Base-by-base conservation (phyloP, 2,888 invertebrate species). In the Tenthredo amoena region DNA sequence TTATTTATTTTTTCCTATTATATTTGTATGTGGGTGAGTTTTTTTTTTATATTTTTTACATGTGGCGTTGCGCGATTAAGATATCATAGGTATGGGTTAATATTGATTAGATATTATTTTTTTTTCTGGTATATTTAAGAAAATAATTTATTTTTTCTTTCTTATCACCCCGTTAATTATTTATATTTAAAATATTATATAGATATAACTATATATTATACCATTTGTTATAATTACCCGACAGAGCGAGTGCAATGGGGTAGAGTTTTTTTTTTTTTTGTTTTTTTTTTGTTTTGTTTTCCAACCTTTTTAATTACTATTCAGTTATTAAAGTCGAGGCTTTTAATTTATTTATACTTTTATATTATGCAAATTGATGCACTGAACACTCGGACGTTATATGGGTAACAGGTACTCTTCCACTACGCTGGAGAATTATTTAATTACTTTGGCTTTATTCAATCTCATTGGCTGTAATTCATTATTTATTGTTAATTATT, bases 391-490 rank as follows among this genome's bases (percentile, higher is more conserved):
- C 50, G 47, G 47, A 43, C 74, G 74, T 43, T 74, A 43, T 74
- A 55, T 50, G 47, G 77, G 31, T 77, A 55, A 34, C 77, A 55
- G 77, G 34, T 77, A 77, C 74, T 55, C 77, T 77, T 77, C 50
- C 50, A 50, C 47, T 77, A 77, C 50, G 31, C 31, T 50, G 50
- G n/a, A 50, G 47, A 55, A 50, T 77, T 77, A 77, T 50, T 55
- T 77, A 26, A 77, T 77, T 77, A 81, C 58, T 81, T 81, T 81
- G 81, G 81, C 81, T 62, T 62, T 15, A 62, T 81, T 62, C 58
- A 81, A 62, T 62, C 40, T 62, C 58, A 81, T 81, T 62, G 81
- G 55, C 34, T 77, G 40, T 74, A 77, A 34, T 77, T 77, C 21
- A 55, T 47, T 31, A 55, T 77, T 74, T n/a, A 55, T 77, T 55